These are phyloP conservation scores for Tholera decimalis DNA, from an alignment of 2,888 invertebrate species.

Conservation along the genomic window DNA sequence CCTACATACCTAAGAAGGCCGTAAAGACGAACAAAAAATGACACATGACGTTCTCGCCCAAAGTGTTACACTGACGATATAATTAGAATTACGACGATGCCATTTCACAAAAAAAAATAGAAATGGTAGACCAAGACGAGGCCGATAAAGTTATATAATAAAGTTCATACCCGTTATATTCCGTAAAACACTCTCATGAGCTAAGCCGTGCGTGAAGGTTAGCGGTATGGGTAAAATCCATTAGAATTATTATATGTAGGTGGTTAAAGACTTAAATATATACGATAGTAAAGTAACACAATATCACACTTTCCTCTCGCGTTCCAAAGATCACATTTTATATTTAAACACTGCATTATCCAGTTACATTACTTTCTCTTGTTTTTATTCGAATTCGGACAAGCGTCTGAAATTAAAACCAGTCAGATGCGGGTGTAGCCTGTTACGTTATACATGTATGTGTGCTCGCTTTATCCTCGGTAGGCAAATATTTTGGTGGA, in stretches of 20 bases:
- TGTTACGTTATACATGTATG: constrained; percentile 10
- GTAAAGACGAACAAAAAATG: no score
- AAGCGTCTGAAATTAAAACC: constrained; percentile 45
- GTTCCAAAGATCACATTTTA: constrained; percentile 14
- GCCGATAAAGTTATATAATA: no score
- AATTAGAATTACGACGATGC: no score
- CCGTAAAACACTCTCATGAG: neutral
- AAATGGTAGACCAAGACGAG: no score
- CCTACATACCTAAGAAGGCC: no score
- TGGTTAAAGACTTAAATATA: neutral
- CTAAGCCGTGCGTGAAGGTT: neutral
- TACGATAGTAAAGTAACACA: neutral
- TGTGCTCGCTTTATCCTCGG: constrained; percentile 15
- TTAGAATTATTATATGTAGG: neutral
- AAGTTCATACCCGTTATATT: neutral
- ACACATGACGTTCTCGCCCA: no score
- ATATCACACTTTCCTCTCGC: neutral
- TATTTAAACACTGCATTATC: constrained; percentile 27
- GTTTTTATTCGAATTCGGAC: constrained; percentile 24
- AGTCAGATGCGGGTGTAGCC: constrained; percentile 40
- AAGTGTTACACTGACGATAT: no score
- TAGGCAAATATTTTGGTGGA: constrained; percentile 41
- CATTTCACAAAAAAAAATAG: no score
- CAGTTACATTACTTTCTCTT: constrained; percentile 30
- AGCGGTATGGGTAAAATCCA: no score